Evolutionary conservation across 2,113 vertebrate species (phyloP), one percentile per base, ranked within the genome.

Genomic region (Cnemophilus loriae): DNA sequence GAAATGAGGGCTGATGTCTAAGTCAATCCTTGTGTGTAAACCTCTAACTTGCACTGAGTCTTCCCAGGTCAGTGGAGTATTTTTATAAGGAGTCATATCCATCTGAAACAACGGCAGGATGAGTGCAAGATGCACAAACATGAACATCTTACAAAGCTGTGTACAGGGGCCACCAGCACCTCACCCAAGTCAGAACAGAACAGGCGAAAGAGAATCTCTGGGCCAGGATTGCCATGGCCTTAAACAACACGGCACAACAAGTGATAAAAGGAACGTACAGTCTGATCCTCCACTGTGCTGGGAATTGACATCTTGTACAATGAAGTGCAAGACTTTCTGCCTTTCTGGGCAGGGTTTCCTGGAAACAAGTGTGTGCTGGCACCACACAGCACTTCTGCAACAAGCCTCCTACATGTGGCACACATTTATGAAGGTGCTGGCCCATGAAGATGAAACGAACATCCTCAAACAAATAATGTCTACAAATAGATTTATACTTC

Each of bases 1-100:
- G 3, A 71, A 84, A 27, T 20, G 2, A 77, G 7, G 49, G 27
- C 16, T 37, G 13, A 63, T 71, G 17, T 67, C 3, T 22, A 49
- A 59, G 21, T 6, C 1, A 1, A 20, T 67, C n/a, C 37, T 70
- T 73, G 22, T 1, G 0, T 7, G 20, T 17, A 59, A 49, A 47
- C 6, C 32, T 74, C 50, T 84, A 37, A 28, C 14, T 60, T 67
- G 16, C 37, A 13, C 32, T 20, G 22, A 78, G 18, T 18, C 49
- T 59, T 50, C 32, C 41, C 46, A 71, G 35, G 13, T 20, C 13
- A 79, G 30, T 18, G 13, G 10, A 75, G 26, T 16, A 44, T 33
- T 61, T 57, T 17, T 17, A 13, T 22, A n/a, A 46, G 24, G 30
- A 57, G 10, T 39, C 35, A 50, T 4, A 60, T 18, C 53, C 14